Evolutionary conservation across 37 sponge, comb jelly and placozoan genomes (phyloP).

Genomic region (Spongilla lacustris): DNA sequence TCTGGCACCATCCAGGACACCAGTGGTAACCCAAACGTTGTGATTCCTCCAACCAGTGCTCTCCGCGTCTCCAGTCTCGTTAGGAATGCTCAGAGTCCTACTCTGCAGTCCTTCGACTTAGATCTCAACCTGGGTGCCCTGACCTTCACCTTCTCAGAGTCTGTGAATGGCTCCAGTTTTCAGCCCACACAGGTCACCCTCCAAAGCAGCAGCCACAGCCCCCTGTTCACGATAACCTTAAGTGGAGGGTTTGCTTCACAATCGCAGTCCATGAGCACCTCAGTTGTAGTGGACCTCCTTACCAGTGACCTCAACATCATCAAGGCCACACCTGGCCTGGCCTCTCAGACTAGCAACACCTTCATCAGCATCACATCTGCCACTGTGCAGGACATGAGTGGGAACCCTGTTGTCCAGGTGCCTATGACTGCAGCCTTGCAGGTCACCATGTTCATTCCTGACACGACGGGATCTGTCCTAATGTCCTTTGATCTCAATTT

Average conservation of each 20-base stretch:
- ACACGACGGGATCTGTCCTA: constrained; percentile 63
- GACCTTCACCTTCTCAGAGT: constrained; percentile 75
- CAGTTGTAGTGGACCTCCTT: constrained; percentile 45
- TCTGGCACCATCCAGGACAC: constrained; percentile 64
- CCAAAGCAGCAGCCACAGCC: constrained; percentile 35
- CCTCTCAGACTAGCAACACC: constrained; percentile 66
- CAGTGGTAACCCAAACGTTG: constrained; percentile 58
- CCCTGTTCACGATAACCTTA: constrained; percentile 25
- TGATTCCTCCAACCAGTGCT: constrained; percentile 51
- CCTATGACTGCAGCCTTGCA: constrained; percentile 58
- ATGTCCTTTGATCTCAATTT: constrained; percentile 61
- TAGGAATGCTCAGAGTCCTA: constrained; percentile 54
- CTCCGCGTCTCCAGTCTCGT: constrained; percentile 64
- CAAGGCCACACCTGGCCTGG: constrained; percentile 50
- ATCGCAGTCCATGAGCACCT: constrained; percentile 51
- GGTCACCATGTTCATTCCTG: constrained; percentile 40
- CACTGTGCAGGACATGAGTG: constrained; percentile 74
- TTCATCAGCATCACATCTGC: constrained; percentile 72
- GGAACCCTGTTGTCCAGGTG: constrained; percentile 43
- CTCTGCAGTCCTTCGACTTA: constrained; percentile 53
- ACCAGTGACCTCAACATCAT: constrained; percentile 57
- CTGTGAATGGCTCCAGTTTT: constrained; percentile 75
- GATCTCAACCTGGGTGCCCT: constrained; percentile 67
- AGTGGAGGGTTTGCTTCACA: constrained; percentile 42
- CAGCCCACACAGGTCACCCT: constrained; percentile 54